A percentile compares a stretch with the other conserved stretches of the same genome.
These are phyloP conservation scores for Lasioglossum figueresi DNA, from an alignment of 2,888 invertebrate species.

Conservation along the genomic window DNA sequence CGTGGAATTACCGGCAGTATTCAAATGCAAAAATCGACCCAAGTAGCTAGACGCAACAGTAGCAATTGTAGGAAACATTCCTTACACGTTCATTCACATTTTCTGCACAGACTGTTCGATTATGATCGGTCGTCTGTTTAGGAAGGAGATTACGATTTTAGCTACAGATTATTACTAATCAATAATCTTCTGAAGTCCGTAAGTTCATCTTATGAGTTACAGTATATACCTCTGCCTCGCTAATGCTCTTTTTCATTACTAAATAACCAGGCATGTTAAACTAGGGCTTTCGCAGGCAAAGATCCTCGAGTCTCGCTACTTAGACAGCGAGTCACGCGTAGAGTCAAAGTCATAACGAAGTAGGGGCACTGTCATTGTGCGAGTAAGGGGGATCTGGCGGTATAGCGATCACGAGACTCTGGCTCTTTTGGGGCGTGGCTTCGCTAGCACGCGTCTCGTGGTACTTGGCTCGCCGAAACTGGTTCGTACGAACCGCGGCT, in stretches of 20 bases:
- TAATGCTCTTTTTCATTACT: background rate
- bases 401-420: background rate
- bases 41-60: background rate
- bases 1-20: constrained; percentile 9
- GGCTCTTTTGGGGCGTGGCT: background rate
- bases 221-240: too few species aligned
- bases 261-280: background rate
- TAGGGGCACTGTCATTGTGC: background rate
- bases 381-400: background rate
- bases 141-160: background rate
- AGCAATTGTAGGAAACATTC: background rate
- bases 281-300: background rate
- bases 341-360: background rate
- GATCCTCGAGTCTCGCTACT: background rate
- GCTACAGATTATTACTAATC: background rate
- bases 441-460: background rate
- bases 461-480: background rate
- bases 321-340: background rate
- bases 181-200: background rate
- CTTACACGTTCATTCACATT: background rate
- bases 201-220: background rate
- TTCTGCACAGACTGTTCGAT: background rate
- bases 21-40: constrained; percentile 25
- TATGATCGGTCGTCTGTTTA: background rate
- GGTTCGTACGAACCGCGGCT: background rate